These are phyloP conservation scores for Neotoxoptera formosana DNA, from an alignment of 1,140 invertebrate species.

Conservation along the genomic window DNA sequence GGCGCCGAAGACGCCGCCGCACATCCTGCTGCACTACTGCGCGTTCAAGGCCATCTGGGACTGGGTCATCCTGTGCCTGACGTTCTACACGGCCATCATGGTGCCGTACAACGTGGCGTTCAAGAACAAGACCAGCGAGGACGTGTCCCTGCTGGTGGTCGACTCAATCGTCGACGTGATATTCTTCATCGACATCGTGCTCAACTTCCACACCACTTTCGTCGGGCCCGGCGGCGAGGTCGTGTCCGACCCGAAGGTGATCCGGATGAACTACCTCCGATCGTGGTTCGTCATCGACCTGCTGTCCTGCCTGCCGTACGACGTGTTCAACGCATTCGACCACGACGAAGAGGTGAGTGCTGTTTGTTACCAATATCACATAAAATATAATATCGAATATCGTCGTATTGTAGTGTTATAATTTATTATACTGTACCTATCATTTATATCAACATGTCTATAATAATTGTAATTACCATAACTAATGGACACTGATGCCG, in stretches of 20 bases:
- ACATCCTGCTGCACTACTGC: slow-evolving; percentile 97
- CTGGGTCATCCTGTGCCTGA: slow-evolving; percentile 99
- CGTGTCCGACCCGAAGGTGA: slow-evolving; percentile 96
- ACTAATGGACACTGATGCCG: too few species aligned
- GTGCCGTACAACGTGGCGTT: slow-evolving; percentile 99
- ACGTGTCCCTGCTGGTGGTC: slow-evolving; percentile 94
- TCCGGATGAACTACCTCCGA: slow-evolving; percentile 98
- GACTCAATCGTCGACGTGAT: slow-evolving; percentile 99
- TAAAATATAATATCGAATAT: too few species aligned
- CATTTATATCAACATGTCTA: too few species aligned
- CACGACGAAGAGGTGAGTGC: slow-evolving; percentile 95
- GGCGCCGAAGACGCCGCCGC: slow-evolving; percentile 98
- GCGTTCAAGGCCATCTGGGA: slow-evolving; percentile 99
- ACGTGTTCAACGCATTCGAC: slow-evolving; percentile 99
- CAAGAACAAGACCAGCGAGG: slow-evolving; percentile 99
- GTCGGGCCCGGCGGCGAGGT: slow-evolving; percentile 98
- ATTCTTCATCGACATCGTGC: slow-evolving; percentile 99
- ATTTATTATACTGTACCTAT: too few species aligned
- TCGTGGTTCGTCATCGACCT: slow-evolving; percentile 99
- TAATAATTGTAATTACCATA: too few species aligned
- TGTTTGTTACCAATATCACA: too few species aligned
- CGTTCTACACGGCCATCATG: slow-evolving; percentile 99
- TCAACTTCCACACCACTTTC: slow-evolving; percentile 99
- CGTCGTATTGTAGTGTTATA: too few species aligned
- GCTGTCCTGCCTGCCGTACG: slow-evolving; percentile 98